phyloP scores from a whole-genome alignment of 2,797 vertebrate genomes.

The Amniataba percoides region DNA sequence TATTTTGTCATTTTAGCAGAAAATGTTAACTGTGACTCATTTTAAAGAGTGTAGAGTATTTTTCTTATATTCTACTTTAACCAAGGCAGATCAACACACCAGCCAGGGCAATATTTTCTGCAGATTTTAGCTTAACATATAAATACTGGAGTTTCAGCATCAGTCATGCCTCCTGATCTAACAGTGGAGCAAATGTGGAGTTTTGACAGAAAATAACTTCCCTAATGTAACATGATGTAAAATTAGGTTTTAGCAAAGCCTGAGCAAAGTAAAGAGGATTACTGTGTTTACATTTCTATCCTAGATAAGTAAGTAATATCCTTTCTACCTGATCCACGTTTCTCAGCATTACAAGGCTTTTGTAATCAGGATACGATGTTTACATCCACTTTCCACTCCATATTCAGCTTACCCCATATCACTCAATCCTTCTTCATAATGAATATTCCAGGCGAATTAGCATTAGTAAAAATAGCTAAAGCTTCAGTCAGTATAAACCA shows the following conservation, averaged over 20 bases:
- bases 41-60: background rate
- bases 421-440: background rate
- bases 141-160: background rate
- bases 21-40: slow-evolving; percentile 3
- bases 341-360: background rate
- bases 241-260: background rate
- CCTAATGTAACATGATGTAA: background rate
- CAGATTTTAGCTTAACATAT: background rate
- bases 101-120: background rate
- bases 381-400: background rate
- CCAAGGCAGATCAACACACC: background rate
- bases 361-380: slow-evolving; percentile 8
- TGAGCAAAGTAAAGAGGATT: background rate
- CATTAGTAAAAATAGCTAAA: background rate
- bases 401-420: background rate
- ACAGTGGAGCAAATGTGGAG: background rate
- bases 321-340: background rate
- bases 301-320: background rate
- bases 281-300: background rate
- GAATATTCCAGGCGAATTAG: background rate
- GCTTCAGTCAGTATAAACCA: background rate
- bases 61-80: background rate
- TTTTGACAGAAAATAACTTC: background rate
- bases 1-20: background rate
- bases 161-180: background rate